Base-by-base conservation (phyloP, 1,140 invertebrate species). In the Venustaconcha ellipsiformis region DNA sequence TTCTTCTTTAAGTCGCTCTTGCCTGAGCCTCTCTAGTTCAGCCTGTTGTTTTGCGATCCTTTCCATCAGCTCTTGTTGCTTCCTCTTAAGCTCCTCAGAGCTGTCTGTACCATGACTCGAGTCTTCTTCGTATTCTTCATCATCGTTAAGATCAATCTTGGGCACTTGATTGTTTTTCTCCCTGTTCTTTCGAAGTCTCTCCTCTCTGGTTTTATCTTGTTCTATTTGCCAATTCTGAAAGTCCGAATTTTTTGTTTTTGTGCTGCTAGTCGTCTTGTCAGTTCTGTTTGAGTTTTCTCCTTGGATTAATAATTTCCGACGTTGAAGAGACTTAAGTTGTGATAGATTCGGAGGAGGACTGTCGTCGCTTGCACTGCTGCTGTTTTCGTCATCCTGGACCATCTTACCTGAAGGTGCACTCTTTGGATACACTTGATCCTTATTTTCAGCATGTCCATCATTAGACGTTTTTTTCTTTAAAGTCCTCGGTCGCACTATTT, bases 151-250 rank as follows among this genome's bases (percentile, higher is more conserved):
- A 57, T 57, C 57, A 66, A 64, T 30, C 23, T 20, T 48, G 17
- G 72, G 48, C n/a, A 67, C 17, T 57, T 18, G 20, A n/a, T 58
- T 56, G 57, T 37, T 59, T 11, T 64, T 14, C n/a, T 74, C n/a
- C 14, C 63, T 58, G 14, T 64, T 20, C 15, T 18, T 58, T 23
- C n/a, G 62, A 14, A 55, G 59, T 6, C 12, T 23, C 55, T 30
- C 20, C 15, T 23, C 70, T 17, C 59, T 63, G 70, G 26, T 55
- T 20, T 26, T 72, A n/a, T 83, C 81, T 76, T 85, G 86, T 75
- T 87, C 84, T 74, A 83, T 75, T 79, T 85, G 87, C 83, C 85
- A 87, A 66, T 85, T 84, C 63, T 86, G 81, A 62, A 85, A 87
- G 69, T 87, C 84, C 59, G 83, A 55, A 30, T 66, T 55, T 20